Base-by-base conservation (phyloP, 30 jellyfish, hydroid and myxozoan species). In the Aurelia sp. region DNA sequence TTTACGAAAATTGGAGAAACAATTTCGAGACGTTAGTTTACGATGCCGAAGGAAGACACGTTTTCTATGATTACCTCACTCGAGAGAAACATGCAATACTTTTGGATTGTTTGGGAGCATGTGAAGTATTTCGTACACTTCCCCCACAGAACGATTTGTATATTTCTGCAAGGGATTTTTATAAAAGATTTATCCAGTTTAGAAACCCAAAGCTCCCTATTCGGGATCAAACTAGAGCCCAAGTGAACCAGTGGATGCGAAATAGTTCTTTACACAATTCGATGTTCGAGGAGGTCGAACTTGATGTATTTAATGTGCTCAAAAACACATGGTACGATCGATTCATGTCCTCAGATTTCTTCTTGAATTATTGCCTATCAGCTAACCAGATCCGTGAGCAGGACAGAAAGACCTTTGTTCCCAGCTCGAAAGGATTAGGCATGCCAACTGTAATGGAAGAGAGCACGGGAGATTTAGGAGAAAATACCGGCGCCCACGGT, bases 81-180 rank as follows among this genome's bases (percentile, higher is more conserved):
- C 88, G 70, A 60, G 91, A 61, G 69, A 67, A 79, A 40, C 88
- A 89, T 66, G 89, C 77, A 12, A 48, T 80, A 30, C 86, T 89
- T 13, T 76, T 89, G 67, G 91, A 89, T 71, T 89, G 97, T 62
- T 89, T 89, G 62, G 81, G 73, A 40, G 94, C 97, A 57, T 89
- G 97, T 67, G 88, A 82, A 52, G 50, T 51, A 11, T 82, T 77
- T 51, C 88, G 91, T 48, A 31, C 89, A 13, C 80, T 77, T 65
- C 82, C 91, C 10, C 78, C 92, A 17, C 63, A 78, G 44, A 80
- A 67, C 75, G 86, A 69, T 60, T 77, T 89, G 61, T 81, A 89
- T 22, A 85, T 72, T 30, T 73, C 97, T 22, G 98, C 96, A 23
- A 66, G 92, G 65, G 98, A 92, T 62, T 87, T 92, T 69, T 94